phyloP scores from a whole-genome alignment of 35 echinoderm and acorn worm species.

The Ophiothrix spiculata region DNA sequence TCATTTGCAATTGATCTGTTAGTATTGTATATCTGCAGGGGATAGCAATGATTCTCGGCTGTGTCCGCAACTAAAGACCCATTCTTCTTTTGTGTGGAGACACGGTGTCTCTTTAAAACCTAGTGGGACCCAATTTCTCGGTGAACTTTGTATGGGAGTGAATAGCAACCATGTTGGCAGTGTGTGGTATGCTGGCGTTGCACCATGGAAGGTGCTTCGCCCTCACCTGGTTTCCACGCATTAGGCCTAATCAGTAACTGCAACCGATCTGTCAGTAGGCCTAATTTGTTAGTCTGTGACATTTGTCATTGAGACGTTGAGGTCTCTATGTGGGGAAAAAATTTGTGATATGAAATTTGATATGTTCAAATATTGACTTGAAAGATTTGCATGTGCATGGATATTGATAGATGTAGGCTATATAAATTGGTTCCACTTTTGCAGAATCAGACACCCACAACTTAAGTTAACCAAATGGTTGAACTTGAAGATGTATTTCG shows the following conservation, averaged over 20 bases:
- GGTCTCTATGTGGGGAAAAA: not conserved
- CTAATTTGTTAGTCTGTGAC: not conserved
- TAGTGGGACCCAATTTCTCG: not conserved
- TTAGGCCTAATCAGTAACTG: not conserved
- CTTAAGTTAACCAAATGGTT: not conserved
- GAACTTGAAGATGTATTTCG: no score
- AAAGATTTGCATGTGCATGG: not conserved
- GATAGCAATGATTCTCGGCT: not conserved
- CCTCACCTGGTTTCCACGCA: not conserved
- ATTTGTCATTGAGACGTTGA: not conserved
- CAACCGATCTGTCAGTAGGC: not conserved
- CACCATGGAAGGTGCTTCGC: not conserved
- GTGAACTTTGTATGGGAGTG: not conserved
- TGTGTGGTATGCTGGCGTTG: not conserved
- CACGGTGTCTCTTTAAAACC: not conserved
- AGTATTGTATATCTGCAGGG: slow-evolving; percentile 5
- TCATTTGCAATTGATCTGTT: not conserved
- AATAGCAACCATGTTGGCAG: not conserved
- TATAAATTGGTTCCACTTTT: not conserved
- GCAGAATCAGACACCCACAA: not conserved
- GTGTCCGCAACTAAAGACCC: not conserved
- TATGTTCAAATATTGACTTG: not conserved
- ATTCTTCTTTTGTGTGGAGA: not conserved
- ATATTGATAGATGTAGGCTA: not conserved
- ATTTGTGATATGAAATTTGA: not conserved